Evolutionary conservation across 2,797 vertebrate species (phyloP).

Genomic region (Podarcis lilfordi): DNA sequence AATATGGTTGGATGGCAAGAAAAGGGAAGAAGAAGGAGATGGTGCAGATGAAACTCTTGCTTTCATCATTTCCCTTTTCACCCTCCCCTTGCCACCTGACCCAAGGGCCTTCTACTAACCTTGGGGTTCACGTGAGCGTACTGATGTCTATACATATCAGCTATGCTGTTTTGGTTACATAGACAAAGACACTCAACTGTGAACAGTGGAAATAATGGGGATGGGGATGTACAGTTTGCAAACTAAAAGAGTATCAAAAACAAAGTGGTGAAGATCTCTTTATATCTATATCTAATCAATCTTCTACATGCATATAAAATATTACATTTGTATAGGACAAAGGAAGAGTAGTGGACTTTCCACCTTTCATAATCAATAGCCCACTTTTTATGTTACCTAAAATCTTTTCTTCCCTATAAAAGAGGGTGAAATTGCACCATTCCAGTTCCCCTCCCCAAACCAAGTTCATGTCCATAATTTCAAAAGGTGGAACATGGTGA

Average conservation of each 20-base stretch:
- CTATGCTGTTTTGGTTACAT: not conserved
- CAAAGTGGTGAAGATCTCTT: not conserved
- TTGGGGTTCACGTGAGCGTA: no score
- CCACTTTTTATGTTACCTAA: not conserved
- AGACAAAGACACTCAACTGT: not conserved
- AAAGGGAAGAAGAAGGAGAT: no score
- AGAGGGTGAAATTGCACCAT: not conserved
- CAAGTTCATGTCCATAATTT: constrained; percentile 3
- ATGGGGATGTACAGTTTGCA: not conserved
- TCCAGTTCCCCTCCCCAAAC: not conserved
- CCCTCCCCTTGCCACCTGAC: no score
- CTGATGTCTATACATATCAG: no score
- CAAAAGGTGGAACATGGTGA: not conserved
- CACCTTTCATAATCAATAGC: not conserved
- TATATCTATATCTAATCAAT: not conserved
- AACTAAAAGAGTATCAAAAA: not conserved
- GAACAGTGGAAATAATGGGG: not conserved
- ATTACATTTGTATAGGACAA: not conserved
- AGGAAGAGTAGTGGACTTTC: not conserved
- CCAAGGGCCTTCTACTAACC: no score
- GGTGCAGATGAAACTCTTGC: no score
- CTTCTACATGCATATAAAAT: not conserved
- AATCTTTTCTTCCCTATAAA: not conserved
- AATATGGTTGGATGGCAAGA: no score
- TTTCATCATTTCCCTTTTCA: no score